These are phyloP conservation scores for Metallyticus violacea DNA, from an alignment of 2,888 invertebrate genomes.

Conservation along the genomic window DNA sequence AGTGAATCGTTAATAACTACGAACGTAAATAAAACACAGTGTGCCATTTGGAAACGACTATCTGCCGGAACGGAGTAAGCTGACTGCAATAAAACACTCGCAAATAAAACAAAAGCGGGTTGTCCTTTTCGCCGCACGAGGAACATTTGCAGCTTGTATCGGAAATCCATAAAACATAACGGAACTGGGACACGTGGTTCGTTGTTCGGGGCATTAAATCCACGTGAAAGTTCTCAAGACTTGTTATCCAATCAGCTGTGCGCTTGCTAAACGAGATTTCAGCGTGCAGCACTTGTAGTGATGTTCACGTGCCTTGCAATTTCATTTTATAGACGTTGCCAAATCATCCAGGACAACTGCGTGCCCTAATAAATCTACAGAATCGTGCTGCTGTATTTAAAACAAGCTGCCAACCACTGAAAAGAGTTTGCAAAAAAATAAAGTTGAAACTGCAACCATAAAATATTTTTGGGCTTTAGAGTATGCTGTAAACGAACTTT, in stretches of 20 bases:
- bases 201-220: not conserved
- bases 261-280: too few species aligned
- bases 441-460: too few species aligned
- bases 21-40: not conserved
- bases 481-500: too few species aligned
- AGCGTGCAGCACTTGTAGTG: too few species aligned
- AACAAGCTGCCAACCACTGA: too few species aligned
- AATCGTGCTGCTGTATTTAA: too few species aligned
- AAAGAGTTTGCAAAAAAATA: too few species aligned
- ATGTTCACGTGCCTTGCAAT: not conserved
- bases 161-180: not conserved
- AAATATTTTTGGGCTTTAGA: too few species aligned
- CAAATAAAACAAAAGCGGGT: not conserved
- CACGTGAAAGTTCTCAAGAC: not conserved
- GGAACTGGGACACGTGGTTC: not conserved
- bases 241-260: not conserved
- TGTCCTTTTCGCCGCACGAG: not conserved
- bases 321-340: not conserved
- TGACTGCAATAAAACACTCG: not conserved
- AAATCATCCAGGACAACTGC: not conserved
- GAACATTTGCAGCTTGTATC: not conserved
- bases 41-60: not conserved
- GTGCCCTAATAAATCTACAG: not conserved
- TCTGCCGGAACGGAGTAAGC: not conserved
- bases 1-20: not conserved